Evolutionary conservation across 2,888 invertebrate species (phyloP), one percentile per base, ranked within the genome.

Genomic region (Nycteola revayana): DNA sequence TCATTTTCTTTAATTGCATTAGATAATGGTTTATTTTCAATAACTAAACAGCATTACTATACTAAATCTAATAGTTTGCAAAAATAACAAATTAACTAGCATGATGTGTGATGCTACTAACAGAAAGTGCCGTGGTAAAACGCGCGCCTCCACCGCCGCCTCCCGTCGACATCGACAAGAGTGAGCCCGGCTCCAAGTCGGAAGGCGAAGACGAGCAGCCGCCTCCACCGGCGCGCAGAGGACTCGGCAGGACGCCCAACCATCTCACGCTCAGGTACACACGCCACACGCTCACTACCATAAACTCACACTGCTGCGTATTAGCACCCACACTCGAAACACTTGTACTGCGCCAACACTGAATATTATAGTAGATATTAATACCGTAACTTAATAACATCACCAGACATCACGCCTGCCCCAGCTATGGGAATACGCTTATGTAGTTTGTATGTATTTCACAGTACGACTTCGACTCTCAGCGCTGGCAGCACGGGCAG

Each of bases 401-500:
- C 14, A 14, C 14, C 14, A 14, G 3, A 3, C 5, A 5, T 14
- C 14, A 14, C 14, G 14, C 14, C 14, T 3, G 14, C 14, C 14
- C 14, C 5, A 14, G 14, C 5, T 2, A 14, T 21, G 21, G n/a
- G 21, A 21, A 21, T 21, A 21, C 21, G 21, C 21, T 21, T 21
- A 21, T 11, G 27, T 39, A 39, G 28, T 33, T 23, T 29, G 30
- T 44, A 11, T 42, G 8, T 43, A 22, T 39, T 59, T 89, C 84
- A 66, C 90, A 96, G 96, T 90, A 97, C 97, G 69, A 96, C 97
- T 60, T 97, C 97, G 66, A 97, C 97, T 47, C 91, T 97, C 74
- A 97, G 96, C 62, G 96, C 96, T 43, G 96, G 97, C 72, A 97
- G 96, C 85, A 96, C 96, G 32, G 95, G 97, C 69, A 96, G 96